Evolutionary conservation across 2,797 vertebrate genomes (phyloP), one percentile per base, ranked within the genome.

Genomic region (Staurois parvus): DNA sequence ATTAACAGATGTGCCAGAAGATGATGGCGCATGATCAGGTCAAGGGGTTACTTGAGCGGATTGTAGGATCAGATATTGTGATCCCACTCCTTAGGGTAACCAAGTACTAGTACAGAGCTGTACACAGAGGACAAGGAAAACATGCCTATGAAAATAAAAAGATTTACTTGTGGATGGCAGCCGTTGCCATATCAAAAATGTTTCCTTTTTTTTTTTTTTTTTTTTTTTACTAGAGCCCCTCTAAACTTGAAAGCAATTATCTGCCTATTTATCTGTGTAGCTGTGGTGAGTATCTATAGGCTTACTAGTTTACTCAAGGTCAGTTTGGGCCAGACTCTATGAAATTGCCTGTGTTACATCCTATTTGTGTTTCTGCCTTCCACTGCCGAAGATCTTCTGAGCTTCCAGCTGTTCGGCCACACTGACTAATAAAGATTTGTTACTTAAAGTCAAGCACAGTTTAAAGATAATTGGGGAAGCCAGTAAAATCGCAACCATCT

Each of bases 381-480:
- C 37, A n/a, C 40, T 17, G 17, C 79, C 19, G 12, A 48, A 68
- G 28, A 59, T 68, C 10, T 45, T 40, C 29, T 67, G 17, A 24
- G 40, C 62, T 66, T 85, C 84, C 69, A 72, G 76, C 42, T 79
- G 84, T 70, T 67, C 70, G 13, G 59, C 81, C 30, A 26, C 48
- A 28, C 52, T n/a, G 52, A 85, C 48, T 19, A 9, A 11, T 74
- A 68, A 56, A 56, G 34, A 73, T 73, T 75, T 85, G 70, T 85
- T 77, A 75, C 62, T 77, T 67, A 66, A 75, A 74, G 69, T 62
- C 30, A 74, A 85, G 40, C 40, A 37, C 21, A 64, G 11, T 79
- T 64, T 67, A 34, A 32, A 26, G 52, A 79, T 79, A 84, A 79
- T 84, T 84, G 83, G 76, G 17, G 21, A 72, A 72, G 76, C 68